Evolutionary conservation across 2,797 vertebrate genomes (phyloP), one percentile per base, ranked within the genome.

Genomic region (Manis javanica): DNA sequence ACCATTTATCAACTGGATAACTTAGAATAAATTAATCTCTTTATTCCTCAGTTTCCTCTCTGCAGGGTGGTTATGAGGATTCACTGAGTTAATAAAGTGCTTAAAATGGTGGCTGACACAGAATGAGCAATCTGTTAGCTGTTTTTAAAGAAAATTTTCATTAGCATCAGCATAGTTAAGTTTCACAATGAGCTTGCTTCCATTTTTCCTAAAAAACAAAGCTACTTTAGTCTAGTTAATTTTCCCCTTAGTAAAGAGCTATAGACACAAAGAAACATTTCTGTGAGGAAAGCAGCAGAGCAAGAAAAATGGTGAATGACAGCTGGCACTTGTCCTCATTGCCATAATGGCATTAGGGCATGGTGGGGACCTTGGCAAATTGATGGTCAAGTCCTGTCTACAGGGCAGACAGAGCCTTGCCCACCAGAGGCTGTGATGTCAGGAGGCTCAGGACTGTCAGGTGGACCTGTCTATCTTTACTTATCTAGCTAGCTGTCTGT

Each of bases 41-140:
- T 0, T 37, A 18, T 85, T 29, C 26, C 37, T 90, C 78, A 23
- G 7, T 92, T 68, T 92, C 46, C n/a, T 78, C 51, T 89, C 55
- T 46, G 0, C 15, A 64, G 23, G 8, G 9, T 69, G 18, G 5
- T 91, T 95, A 4, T 66, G 29, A 71, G 91, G 29, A 77, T 55
- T 84, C 86, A 87, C 49, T 83, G 79, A 68, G 46, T 49, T 88
- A 57, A n/a, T 68, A 61, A 82, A 87, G 23, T 82, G n/a, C 68
- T 68, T 75, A 37, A 68, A 46, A 42, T 87, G 57, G 24, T 86
- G 5, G 71, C 24, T 74, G 13, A 66, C 7, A 68, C 23, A 12
- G 26, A 71, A 18, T 85, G 55, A 90, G 59, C 39, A 78, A 23
- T 68, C 14, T 23, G 11, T 75, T 69, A 68, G 7, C 34, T 68